Evolutionary conservation across 2,888 invertebrate species (phyloP).

Genomic region (Steinernema scapterisci): DNA sequence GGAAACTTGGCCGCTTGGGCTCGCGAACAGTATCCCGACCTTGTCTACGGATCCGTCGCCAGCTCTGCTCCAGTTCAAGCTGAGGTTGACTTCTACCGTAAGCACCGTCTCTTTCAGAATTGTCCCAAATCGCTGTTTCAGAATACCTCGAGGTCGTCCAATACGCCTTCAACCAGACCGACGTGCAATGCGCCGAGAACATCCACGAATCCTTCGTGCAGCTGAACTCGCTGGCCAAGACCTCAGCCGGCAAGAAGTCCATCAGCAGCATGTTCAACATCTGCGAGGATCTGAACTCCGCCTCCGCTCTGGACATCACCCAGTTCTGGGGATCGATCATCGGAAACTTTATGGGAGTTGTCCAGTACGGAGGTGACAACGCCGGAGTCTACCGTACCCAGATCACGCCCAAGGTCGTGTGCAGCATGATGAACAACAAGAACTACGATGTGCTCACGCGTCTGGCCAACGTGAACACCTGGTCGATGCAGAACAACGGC

Average conservation of each 20-base stretch:
- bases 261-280: conserved; percentile 19
- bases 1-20: conserved; percentile 88
- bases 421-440: neutral
- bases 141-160: conserved; percentile 83
- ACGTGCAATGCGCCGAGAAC: conserved; percentile 46
- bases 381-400: conserved; percentile 70
- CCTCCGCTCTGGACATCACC: conserved; percentile 70
- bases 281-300: conserved; percentile 16
- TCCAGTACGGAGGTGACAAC: conserved; percentile 93
- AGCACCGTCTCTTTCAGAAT: conserved; percentile 31
- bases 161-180: conserved; percentile 75
- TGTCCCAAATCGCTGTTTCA: conserved; percentile 39
- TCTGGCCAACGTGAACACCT: conserved; percentile 25
- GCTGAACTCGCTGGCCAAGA: conserved; percentile 24
- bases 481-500: conserved; percentile 15
- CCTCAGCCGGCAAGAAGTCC: conserved; percentile 8
- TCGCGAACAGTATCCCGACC: conserved; percentile 81
- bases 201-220: conserved; percentile 44
- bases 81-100: conserved; percentile 86
- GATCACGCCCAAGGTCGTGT: neutral
- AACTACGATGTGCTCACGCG: conserved; percentile 5
- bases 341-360: conserved; percentile 84
- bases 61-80: conserved; percentile 87
- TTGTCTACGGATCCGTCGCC: conserved; percentile 84
- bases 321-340: conserved; percentile 83